phyloP scores from a whole-genome alignment of 2,888 invertebrate genomes.

The Orthosia incerta region DNA sequence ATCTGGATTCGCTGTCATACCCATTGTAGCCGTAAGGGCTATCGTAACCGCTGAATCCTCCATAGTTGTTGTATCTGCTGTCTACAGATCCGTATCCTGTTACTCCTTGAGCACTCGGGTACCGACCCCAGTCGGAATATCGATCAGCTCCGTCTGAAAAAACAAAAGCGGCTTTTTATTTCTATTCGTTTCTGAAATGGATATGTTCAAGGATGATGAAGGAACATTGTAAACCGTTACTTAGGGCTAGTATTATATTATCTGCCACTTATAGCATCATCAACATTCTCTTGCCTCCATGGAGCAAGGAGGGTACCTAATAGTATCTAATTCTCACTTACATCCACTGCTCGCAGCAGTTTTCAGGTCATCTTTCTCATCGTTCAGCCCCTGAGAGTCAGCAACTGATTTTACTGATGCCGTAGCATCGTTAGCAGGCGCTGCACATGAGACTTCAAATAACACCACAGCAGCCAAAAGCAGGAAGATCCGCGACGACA shows the following conservation, averaged over 20 bases:
- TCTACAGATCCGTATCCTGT: conserved; percentile 78
- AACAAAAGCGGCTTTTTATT: neutral
- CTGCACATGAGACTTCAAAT: conserved; percentile 65
- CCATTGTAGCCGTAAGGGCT: conserved; percentile 58
- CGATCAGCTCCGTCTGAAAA: conserved; percentile 76
- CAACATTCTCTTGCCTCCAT: neutral
- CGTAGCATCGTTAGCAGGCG: conserved; percentile 59
- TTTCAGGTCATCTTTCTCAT: conserved; percentile 78
- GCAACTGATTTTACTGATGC: conserved; percentile 55
- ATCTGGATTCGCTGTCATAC: conserved; percentile 49
- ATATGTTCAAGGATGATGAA: too few relatives aligned
- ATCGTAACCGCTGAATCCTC: conserved; percentile 50
- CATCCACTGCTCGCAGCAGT: conserved; percentile 82
- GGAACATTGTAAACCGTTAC: too few relatives aligned
- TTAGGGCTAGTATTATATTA: too few relatives aligned
- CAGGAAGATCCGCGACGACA: conserved; percentile 68
- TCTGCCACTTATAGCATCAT: too few relatives aligned
- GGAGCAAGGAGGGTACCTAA: neutral
- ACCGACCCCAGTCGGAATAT: conserved; percentile 82
- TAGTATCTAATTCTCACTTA: conserved; percentile 69
- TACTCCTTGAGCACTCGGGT: conserved; percentile 72
- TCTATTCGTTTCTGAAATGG: neutral
- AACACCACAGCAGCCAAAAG: conserved; percentile 65
- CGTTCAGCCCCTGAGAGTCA: conserved; percentile 50
- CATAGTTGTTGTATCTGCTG: conserved; percentile 74